These are phyloP conservation scores for Panagrolaimus sp. DNA, from an alignment of 1,140 invertebrate species.

Conservation along the genomic window DNA sequence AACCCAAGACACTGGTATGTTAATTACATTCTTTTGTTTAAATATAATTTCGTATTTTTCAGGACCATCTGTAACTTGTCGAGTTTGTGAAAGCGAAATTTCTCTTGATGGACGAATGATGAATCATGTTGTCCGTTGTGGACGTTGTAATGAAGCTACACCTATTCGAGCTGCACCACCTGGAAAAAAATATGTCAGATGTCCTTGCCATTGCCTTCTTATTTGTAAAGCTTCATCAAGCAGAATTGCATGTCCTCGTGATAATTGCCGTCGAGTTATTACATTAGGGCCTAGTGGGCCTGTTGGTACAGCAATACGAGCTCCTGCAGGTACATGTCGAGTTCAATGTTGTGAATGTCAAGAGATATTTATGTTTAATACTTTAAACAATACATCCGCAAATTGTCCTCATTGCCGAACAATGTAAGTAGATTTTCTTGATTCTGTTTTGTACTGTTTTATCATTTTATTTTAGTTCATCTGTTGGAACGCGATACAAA, in stretches of 20 bases:
- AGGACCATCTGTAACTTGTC: conserved; percentile 79
- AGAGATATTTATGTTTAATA: conserved; percentile 74
- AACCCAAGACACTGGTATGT: conserved; percentile 2
- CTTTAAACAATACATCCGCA: conserved; percentile 73
- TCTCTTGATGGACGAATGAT: conserved; percentile 86
- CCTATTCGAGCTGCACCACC: conserved; percentile 91
- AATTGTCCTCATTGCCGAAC: conserved; percentile 54
- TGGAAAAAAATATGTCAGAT: conserved; percentile 98
- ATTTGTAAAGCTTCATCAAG: conserved; percentile 94
- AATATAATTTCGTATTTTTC: conserved; percentile 35
- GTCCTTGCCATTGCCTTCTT: conserved; percentile 93
- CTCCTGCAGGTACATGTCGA: conserved; percentile 83
- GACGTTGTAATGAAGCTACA: conserved; percentile 69
- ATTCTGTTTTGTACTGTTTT: background rate
- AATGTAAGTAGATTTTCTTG: conserved; percentile 24
- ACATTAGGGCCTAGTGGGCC: conserved; percentile 83
- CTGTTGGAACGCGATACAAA: conserved; percentile 36
- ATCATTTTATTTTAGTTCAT: conserved; percentile 34
- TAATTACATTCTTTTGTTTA: conserved; percentile 24
- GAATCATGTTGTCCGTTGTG: conserved; percentile 80
- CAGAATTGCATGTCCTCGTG: conserved; percentile 89
- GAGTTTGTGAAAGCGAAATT: conserved; percentile 91
- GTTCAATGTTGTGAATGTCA: conserved; percentile 87
- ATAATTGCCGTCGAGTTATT: conserved; percentile 85
- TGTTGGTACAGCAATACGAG: conserved; percentile 45